Evolutionary conservation across 2,888 invertebrate species (phyloP), one percentile per base, ranked within the genome.

Genomic region (Cephus pygmeus): DNA sequence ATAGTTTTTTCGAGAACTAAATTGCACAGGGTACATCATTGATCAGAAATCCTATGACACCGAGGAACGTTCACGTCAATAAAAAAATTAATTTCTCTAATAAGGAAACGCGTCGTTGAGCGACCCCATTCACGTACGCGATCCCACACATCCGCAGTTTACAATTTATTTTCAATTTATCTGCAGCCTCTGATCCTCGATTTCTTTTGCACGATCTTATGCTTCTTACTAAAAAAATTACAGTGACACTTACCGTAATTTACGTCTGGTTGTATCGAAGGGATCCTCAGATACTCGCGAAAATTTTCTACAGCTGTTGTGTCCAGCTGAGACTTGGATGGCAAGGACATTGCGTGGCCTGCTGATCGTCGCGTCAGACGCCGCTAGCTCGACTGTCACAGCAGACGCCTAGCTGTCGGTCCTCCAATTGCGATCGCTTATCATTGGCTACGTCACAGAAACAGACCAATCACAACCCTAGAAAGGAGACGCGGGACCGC

Each of bases 261-360:
- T 9, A 97, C 93, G 88, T 96, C 92, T 0, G 98, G 98, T 87
- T 98, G 98, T 0, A 98, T 97, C 77, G 97, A 97, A 12, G 97
- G 96, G 85, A 98, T 97, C 83, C 94, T 93, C 76, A 98, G 92
- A 93, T 98, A 98, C 87, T 97, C 96, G 77, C 96, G 94, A 88
- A 98, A 97, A 88, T 95, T 95, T 83, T 95, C 94, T 80, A 97
- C 94, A 81, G 95, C 95, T 87, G 93, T 92, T 86, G 93, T 85
- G 82, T 91, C 89, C 84, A 90, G 87, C 86, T 90, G 88, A 81
- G 83, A 76, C 80, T 83, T 83, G 77, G 84, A 82, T 80, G 81
- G 79, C 80, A 83, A 82, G 81, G 84, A 83, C 85, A 86, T 84
- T 80, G 83, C 81, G 81, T 71, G 73, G 76, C 74, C 80, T 80